A percentile compares a stretch with the other conserved stretches of the same genome.
These are phyloP conservation scores for Leptinotarsa peninsularis DNA, from an alignment of 2,888 invertebrate genomes.

Conservation along the genomic window DNA sequence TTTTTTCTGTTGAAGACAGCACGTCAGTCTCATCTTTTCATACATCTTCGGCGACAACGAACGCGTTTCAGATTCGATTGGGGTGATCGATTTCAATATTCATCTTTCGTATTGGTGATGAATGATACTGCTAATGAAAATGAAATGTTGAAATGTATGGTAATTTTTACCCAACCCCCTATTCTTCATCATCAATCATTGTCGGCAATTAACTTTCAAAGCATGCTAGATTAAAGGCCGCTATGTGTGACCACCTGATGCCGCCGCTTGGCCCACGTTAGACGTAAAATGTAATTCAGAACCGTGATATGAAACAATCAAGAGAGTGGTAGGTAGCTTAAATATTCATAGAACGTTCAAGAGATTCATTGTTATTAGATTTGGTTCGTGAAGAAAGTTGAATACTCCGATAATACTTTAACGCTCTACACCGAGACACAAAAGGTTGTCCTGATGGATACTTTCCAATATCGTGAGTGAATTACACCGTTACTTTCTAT, in stretches of 20 bases:
- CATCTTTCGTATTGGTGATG: constrained; percentile 6
- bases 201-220: constrained; percentile 35
- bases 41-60: neutral
- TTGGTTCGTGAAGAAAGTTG: constrained; percentile 11
- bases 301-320: constrained; percentile 30
- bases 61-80: neutral
- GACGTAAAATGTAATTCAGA: constrained; percentile 23
- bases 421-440: neutral
- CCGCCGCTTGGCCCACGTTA: constrained; percentile 22
- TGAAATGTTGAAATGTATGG: constrained; percentile 22
- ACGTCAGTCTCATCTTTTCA: too few species aligned
- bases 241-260: constrained; percentile 30
- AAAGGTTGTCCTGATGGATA: neutral
- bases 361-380: constrained; percentile 22
- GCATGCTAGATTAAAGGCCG: constrained; percentile 30
- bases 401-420: neutral
- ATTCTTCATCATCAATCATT: constrained; percentile 30
- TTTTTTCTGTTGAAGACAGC: too few species aligned
- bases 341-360: constrained; percentile 22
- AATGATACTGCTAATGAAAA: constrained; percentile 27
- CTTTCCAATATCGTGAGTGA: neutral
- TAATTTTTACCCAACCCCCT: constrained; percentile 20
- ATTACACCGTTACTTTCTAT: neutral
- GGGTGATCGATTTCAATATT: constrained; percentile 4
- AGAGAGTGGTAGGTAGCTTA: constrained; percentile 25